phyloP scores from a whole-genome alignment of 2,888 invertebrate genomes.

The Bugula neritina region DNA sequence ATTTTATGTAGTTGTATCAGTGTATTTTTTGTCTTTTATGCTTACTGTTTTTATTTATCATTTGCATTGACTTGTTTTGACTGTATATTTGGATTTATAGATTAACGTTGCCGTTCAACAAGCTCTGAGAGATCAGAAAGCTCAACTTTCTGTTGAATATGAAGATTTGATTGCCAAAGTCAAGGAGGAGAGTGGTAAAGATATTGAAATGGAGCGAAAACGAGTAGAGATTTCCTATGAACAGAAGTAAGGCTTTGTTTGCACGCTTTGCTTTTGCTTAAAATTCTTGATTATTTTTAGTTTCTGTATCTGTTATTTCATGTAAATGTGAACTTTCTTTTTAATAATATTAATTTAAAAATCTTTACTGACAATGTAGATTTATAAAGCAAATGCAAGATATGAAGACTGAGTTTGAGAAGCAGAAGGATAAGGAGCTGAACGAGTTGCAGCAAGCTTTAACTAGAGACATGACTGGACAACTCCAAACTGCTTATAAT shows the following conservation, averaged over 20 bases:
- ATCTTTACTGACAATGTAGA: no score
- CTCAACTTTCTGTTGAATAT: neutral
- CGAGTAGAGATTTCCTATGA: neutral
- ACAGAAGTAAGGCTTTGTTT: neutral
- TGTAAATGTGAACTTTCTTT: no score
- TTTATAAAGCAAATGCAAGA: conserved; percentile 19
- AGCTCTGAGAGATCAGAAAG: conserved; percentile 12
- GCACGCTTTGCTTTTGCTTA: no score
- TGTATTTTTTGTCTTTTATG: neutral
- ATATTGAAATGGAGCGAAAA: conserved; percentile 3
- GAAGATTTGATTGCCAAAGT: neutral
- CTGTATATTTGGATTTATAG: neutral
- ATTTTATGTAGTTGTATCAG: no score
- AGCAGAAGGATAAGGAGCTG: neutral
- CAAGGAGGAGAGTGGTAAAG: neutral
- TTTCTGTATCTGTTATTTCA: no score
- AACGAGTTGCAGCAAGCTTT: neutral
- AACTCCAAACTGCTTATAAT: neutral
- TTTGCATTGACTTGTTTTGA: neutral
- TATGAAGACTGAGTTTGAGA: neutral
- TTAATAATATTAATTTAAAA: no score
- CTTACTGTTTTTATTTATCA: neutral
- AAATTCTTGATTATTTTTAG: no score
- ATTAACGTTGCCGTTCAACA: neutral
- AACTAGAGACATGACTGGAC: neutral